These are phyloP conservation scores for Gadopsis bispinosus DNA, from an alignment of 2,797 vertebrate species.

Conservation along the genomic window DNA sequence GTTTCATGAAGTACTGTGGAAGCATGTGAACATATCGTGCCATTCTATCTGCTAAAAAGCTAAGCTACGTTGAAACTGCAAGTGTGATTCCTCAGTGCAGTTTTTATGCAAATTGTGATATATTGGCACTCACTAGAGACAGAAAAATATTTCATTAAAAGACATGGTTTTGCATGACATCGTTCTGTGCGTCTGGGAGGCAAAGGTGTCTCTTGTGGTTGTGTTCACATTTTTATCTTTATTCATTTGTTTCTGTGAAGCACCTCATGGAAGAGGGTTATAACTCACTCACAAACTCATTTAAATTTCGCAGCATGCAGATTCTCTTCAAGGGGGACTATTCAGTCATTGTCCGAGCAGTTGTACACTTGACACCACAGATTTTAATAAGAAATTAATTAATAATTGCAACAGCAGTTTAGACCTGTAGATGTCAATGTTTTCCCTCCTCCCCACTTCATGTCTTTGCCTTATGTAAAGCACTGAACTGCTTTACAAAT, in stretches of 20 bases:
- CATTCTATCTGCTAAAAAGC: background rate
- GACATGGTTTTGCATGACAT: background rate
- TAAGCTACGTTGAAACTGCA: conserved; percentile 5
- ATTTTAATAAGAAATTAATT: background rate
- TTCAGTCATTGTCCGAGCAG: background rate
- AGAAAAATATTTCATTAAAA: conserved; percentile 40
- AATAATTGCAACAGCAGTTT: background rate
- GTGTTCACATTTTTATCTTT: background rate
- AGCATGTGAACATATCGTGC: conserved; percentile 3
- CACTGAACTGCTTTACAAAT: background rate
- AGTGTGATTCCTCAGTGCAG: background rate
- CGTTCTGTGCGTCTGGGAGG: background rate
- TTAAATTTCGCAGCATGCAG: background rate
- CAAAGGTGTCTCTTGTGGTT: background rate
- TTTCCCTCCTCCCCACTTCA: background rate
- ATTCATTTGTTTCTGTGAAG: background rate
- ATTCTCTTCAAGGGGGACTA: background rate
- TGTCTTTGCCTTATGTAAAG: no score
- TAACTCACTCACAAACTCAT: background rate
- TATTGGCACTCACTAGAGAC: background rate
- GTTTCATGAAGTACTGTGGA: background rate
- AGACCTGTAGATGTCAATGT: background rate
- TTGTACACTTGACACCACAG: background rate
- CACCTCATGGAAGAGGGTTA: background rate
- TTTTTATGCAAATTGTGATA: conserved; percentile 21